Percentiles rank a stretch among this genome's conserved stretches.
Conservation (phyloP, 2,888 invertebrate species). For the Cinara cedri region DNA sequence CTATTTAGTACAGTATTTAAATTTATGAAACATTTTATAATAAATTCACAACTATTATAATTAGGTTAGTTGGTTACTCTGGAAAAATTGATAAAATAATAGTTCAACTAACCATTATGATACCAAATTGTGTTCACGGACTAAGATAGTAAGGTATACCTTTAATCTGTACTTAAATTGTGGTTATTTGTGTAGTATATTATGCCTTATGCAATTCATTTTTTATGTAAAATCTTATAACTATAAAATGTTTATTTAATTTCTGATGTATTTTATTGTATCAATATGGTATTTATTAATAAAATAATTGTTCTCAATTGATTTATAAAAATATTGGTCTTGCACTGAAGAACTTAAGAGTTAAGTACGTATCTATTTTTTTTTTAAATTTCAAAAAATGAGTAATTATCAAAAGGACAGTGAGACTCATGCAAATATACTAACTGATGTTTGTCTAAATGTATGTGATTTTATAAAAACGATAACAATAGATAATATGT, state of each 20-base stretch:
- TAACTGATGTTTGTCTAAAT: constrained; percentile 36
- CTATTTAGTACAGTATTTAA: background rate
- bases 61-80: constrained; percentile 37
- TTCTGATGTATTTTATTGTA: too few species aligned
- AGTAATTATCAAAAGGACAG: constrained; percentile 17
- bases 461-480: constrained; percentile 36
- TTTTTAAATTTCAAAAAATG: constrained; percentile 15
- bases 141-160: too few species aligned
- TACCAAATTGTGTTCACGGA: constrained; percentile 13
- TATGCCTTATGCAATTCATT: too few species aligned
- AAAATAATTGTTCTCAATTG: too few species aligned
- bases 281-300: too few species aligned
- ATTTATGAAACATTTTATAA: background rate
- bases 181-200: too few species aligned
- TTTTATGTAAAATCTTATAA: too few species aligned
- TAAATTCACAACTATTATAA: background rate
- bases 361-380: background rate
- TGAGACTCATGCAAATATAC: background rate
- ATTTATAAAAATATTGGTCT: too few species aligned
- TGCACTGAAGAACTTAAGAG: background rate
- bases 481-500: background rate
- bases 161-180: too few species aligned
- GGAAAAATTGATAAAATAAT: constrained; percentile 42
- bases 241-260: too few species aligned
- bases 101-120: constrained; percentile 19